These are phyloP conservation scores for Lacanobia wlatinum DNA, from an alignment of 2,888 invertebrate species.

Conservation along the genomic window DNA sequence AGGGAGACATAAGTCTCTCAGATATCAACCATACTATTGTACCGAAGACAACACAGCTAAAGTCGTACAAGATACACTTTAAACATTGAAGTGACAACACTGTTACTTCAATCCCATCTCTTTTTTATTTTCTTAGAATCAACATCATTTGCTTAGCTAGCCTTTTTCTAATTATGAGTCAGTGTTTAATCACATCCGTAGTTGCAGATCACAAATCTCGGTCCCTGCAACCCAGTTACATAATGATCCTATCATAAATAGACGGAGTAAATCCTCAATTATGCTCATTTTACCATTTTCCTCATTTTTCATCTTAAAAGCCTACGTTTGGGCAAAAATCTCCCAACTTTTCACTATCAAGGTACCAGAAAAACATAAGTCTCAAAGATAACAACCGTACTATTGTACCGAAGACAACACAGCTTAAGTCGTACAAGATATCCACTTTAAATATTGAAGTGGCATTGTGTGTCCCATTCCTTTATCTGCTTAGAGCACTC, in stretches of 20 bases:
- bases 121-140: no score
- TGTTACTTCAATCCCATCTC: no score
- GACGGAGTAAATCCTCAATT: no score
- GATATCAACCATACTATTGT: no score
- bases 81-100: conserved; percentile 34
- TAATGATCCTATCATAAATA: not conserved
- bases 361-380: conserved; percentile 12
- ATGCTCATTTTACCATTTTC: not conserved
- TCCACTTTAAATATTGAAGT: conserved; percentile 52
- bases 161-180: no score
- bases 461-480: conserved; percentile 37
- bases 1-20: no score
- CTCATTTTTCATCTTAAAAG: not conserved
- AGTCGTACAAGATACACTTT: conserved; percentile 42
- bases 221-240: no score
- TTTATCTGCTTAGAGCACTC: conserved; percentile 40
- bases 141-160: no score
- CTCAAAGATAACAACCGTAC: conserved; percentile 6
- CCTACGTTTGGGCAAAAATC: not conserved
- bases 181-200: no score
- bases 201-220: no score
- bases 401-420: conserved; percentile 21
- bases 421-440: conserved; percentile 29
- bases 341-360: not conserved
- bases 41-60: conserved; percentile 9